A percentile compares a stretch with the other conserved stretches of the same genome.
These are phyloP conservation scores for Pituophis catenifer DNA, from an alignment of 2,113 vertebrate species.

Conservation along the genomic window DNA sequence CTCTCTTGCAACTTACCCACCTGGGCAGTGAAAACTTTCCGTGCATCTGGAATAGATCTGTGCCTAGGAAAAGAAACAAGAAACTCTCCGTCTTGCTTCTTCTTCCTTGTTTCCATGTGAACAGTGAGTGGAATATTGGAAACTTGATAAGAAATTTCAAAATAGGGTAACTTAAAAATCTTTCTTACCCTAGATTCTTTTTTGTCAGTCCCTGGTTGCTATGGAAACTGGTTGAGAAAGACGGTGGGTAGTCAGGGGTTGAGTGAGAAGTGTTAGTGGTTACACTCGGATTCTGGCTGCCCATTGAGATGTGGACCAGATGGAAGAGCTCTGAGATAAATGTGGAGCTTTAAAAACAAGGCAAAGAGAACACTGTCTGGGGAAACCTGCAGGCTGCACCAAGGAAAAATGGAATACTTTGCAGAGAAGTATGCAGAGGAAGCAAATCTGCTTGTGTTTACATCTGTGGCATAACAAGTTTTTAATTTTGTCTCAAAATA, in stretches of 20 bases:
- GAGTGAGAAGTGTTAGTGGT: conserved; percentile 1
- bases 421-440: background rate
- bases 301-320: background rate
- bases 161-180: conserved; percentile 28
- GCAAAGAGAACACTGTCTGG: background rate
- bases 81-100: background rate
- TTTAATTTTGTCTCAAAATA: background rate
- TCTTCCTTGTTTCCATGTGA: background rate
- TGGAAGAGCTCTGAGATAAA: background rate
- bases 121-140: background rate
- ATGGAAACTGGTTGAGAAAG: conserved; percentile 56
- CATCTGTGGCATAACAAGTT: background rate
- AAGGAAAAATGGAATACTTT: background rate
- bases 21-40: background rate
- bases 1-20: no score
- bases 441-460: background rate
- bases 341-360: background rate
- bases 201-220: conserved; percentile 34
- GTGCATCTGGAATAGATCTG: background rate
- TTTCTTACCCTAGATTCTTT: conserved; percentile 36
- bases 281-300: background rate
- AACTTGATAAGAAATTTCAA: background rate
- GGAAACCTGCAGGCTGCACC: background rate
- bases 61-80: background rate
- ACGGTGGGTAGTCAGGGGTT: conserved; percentile 36